phyloP scores from a whole-genome alignment of 2,797 vertebrate species.

The Mus spretus region DNA sequence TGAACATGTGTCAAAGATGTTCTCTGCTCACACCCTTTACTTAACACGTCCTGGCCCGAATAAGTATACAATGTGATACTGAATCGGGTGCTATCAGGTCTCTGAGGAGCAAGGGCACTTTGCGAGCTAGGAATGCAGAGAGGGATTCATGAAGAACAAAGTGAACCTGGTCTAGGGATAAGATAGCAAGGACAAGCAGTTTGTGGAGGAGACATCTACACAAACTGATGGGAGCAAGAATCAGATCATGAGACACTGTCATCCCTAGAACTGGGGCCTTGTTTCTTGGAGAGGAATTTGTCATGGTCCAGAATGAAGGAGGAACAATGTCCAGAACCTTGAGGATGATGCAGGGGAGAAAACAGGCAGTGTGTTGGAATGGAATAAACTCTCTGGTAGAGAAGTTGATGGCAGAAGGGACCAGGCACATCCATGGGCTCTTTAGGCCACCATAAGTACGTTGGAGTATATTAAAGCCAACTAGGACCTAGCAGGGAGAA shows the following conservation, averaged over 20 bases:
- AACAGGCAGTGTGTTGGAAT: background rate
- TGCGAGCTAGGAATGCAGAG: background rate
- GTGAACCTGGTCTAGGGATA: background rate
- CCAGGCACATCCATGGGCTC: background rate
- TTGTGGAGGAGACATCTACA: slow-evolving; percentile 27
- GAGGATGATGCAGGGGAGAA: background rate
- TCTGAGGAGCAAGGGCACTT: background rate
- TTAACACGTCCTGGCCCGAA: background rate
- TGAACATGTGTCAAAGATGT: background rate
- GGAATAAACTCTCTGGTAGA: background rate
- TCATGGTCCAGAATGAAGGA: slow-evolving; percentile 22
- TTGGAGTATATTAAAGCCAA: background rate
- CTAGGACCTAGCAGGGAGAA: background rate
- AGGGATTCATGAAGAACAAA: background rate
- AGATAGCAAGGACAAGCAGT: background rate
- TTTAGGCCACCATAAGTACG: background rate
- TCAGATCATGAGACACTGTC: slow-evolving; percentile 17
- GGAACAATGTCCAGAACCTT: background rate
- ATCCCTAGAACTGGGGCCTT: background rate
- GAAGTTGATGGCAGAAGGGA: background rate
- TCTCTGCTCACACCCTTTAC: slow-evolving; percentile 1
- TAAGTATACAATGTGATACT: background rate
- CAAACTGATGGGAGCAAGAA: background rate
- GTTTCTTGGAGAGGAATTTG: slow-evolving; percentile 62
- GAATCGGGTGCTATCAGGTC: background rate